Evolutionary conservation across 2,797 vertebrate species (phyloP), one percentile per base, ranked within the genome.

Genomic region (Peromyscus nudipes): DNA sequence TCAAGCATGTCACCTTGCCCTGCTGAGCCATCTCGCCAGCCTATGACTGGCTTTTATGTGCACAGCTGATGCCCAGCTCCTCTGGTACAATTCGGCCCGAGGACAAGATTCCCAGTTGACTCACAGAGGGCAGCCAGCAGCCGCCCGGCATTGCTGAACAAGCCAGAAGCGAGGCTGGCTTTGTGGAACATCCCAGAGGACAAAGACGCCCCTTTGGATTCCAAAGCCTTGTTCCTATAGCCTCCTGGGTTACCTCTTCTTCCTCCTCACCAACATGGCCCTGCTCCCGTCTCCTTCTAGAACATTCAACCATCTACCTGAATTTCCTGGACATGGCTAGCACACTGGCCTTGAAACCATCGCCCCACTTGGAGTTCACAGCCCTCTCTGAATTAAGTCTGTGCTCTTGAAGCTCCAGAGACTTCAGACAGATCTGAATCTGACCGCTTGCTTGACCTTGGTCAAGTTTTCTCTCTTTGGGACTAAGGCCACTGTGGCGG

Each of bases 51-150:
- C n/a, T 57, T n/a, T 14, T 7, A 25, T 6, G 1, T 0, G 9
- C 8, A 31, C 3, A 0, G 69, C 17, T 69, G 87, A 7, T 9
- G 4, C 4, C 73, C 43, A 2, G 16, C 1, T 7, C 43, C 6
- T 13, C 37, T 19, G 40, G 67, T 21, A 11, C 25, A 13, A 81
- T 0, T 12, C 71, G 13, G 82, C 6, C 27, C 1, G 21, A 13
- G 14, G 0, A 5, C 4, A 17, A n/a, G 19, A 43, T 10, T 62
- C 40, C 13, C 5, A 12, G 27, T 0, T 27, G 13, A 13, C 0
- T 43, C 84, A 34, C 6, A 9, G 40, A 2, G 4, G 12, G 13
- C 46, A 2, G 52, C 55, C 5, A 37, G 37, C 80, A 23, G 57
- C 82, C 3, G 14, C 25, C 64, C 10, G 40, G 12, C 19, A 7